Percentiles rank a stretch among this genome's conserved stretches.
These are phyloP conservation scores for Mionectes olivaceus DNA, from an alignment of 2,797 vertebrate species.

Conservation along the genomic window DNA sequence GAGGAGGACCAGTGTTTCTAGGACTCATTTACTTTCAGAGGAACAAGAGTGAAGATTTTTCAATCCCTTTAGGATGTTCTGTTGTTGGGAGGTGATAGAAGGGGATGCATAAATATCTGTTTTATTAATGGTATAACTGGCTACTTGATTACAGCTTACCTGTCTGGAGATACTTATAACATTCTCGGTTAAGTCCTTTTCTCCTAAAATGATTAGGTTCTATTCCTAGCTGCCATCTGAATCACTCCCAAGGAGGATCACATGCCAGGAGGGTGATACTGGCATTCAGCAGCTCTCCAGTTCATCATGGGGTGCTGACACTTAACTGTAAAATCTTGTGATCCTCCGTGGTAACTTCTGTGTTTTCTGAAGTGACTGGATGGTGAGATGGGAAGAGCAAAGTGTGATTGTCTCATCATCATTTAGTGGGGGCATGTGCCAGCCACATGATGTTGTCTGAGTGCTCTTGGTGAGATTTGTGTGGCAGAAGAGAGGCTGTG, in stretches of 20 bases:
- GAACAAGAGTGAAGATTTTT: not conserved
- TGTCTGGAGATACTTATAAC: not conserved
- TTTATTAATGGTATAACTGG: not conserved
- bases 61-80: not conserved
- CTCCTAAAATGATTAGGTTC: not conserved
- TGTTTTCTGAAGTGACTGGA: not conserved
- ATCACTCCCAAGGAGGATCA: not conserved
- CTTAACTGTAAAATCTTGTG: not conserved
- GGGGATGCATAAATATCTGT: not conserved
- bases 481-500: not conserved
- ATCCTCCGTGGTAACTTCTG: not conserved
- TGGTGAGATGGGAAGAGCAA: not conserved
- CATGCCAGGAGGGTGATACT: not conserved
- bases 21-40: not conserved
- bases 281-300: not conserved
- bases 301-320: not conserved
- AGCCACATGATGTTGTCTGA: not conserved
- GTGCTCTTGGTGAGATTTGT: not conserved
- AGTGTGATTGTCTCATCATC: not conserved
- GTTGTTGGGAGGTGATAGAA: not conserved
- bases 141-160: not conserved
- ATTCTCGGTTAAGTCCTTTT: not conserved
- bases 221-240: not conserved
- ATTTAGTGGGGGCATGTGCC: not conserved
- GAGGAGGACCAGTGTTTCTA: not conserved